Percentiles rank a stretch among this genome's conserved stretches.
Conservation (phyloP, 2,113 vertebrate genomes). For the Myotis davidii region DNA sequence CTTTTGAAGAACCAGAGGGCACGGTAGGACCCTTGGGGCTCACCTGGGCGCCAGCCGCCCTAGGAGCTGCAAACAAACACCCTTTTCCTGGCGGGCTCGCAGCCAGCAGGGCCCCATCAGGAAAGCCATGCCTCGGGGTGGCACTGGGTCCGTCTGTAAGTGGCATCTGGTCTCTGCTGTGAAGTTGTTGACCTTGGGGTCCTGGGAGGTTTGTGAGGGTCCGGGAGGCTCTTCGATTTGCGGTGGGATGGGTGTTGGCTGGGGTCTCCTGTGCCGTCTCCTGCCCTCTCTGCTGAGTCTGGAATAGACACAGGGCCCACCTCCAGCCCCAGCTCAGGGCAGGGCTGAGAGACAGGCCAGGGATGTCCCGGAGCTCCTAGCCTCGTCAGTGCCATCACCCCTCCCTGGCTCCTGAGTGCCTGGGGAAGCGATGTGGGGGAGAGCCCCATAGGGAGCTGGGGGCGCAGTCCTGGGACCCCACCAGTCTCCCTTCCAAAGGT, state of each 20-base stretch:
- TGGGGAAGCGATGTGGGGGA: not conserved
- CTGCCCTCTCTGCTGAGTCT: not conserved
- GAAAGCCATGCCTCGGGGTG: not conserved
- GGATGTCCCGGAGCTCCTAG: not conserved
- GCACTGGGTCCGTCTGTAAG: not conserved
- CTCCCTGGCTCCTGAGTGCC: not conserved
- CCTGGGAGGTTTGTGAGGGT: not conserved
- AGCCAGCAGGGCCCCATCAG: not conserved
- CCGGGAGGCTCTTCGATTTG: not conserved
- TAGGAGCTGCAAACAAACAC: not conserved
- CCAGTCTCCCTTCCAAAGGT: too few relatives aligned
- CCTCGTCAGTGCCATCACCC: not conserved
- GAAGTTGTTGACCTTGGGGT: not conserved
- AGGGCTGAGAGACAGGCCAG: not conserved
- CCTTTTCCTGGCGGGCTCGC: not conserved
- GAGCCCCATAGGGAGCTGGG: too few relatives aligned
- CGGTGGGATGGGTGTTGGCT: not conserved
- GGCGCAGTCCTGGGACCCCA: too few relatives aligned
- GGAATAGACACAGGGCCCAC: not conserved
- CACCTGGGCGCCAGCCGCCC: not conserved
- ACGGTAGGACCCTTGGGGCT: not conserved
- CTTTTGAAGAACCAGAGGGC: constrained; percentile 37
- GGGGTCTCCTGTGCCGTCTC: not conserved
- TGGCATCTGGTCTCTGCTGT: not conserved
- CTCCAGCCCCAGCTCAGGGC: not conserved